Evolutionary conservation across 2,113 vertebrate species (phyloP), one percentile per base, ranked within the genome.

Genomic region (Dromaius novaehollandiae): DNA sequence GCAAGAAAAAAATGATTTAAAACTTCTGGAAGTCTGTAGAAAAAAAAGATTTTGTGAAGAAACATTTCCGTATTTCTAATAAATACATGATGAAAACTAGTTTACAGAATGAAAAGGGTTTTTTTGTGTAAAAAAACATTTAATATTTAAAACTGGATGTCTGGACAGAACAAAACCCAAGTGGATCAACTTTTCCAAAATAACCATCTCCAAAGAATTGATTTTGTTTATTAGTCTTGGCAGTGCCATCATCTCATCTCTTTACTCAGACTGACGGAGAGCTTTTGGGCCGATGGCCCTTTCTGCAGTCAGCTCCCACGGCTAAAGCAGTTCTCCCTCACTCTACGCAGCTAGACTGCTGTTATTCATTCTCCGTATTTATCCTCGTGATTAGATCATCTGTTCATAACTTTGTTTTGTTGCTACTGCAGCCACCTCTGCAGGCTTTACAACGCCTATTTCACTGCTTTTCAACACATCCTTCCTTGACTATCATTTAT

Each of bases 1-100:
- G 42, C 76, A 93, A 89, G 50, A 93, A 83, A 95, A 82, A 82
- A 64, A 38, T 89, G 81, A 92, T 84, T 78, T 92, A 95, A 73
- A 60, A 28, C 38, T 95, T 92, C 73, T 89, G 74, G 61, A 89
- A 82, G 32, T 84, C 81, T 64, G 18, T 22, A 78, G 20, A 88
- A 90, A 22, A 87, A 87, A 68, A 86, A 95, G 9, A 26, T 82
- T 70, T 80, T 79, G 28, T 25, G 75, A 91, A 94, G 56, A 82
- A 87, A 94, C 64, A 94, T 24, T 82, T 78, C 32, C 51, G 13
- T 66, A 73, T 64, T 91, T 93, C 70, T 53, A 93, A 87, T 91
- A 85, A 93, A 96, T 90, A 22, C 13, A 78, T 64, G 51, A 79
- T 71, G 77, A 89, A 92, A 87, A 78, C 9, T 64, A 81, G 26